Conservation (phyloP, 2,888 invertebrate genomes). For the Hololepta plana region DNA sequence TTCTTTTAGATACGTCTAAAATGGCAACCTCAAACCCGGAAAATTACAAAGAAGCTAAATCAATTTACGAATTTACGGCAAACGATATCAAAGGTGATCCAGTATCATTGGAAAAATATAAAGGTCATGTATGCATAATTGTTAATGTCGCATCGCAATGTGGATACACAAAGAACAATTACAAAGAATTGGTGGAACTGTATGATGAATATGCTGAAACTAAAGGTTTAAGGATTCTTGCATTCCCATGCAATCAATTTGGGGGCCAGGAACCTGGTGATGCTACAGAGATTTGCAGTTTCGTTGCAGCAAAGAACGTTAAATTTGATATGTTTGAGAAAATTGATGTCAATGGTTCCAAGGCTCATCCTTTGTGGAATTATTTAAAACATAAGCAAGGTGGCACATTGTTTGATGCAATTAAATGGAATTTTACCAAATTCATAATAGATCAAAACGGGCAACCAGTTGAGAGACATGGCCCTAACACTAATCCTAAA, state of each 20-base stretch:
- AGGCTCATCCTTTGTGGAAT: conserved; percentile 46
- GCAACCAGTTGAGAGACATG: conserved; percentile 45
- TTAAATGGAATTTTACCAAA: conserved; percentile 85
- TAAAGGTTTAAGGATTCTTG: conserved; percentile 59
- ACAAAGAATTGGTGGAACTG: conserved; percentile 62
- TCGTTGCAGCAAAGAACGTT: conserved; percentile 40
- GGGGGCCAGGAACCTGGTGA: conserved; percentile 50
- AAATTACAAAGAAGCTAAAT: conserved; percentile 47
- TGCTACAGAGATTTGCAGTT: conserved; percentile 43
- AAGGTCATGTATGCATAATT: conserved; percentile 65
- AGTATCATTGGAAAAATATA: conserved; percentile 59
- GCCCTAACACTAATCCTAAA: conserved; percentile 26
- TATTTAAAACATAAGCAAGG: conserved; percentile 40
- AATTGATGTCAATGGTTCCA: conserved; percentile 48
- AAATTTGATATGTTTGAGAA: conserved; percentile 58
- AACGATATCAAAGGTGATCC: conserved; percentile 69
- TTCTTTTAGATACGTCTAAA: too few species aligned
- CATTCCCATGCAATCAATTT: conserved; percentile 82
- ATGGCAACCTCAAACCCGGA: too few species aligned
- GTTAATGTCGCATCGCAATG: conserved; percentile 84
- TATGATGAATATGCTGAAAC: conserved; percentile 54
- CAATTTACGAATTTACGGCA: conserved; percentile 67
- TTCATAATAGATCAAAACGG: conserved; percentile 64
- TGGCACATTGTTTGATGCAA: conserved; percentile 39
- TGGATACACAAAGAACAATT: conserved; percentile 66